phyloP scores from a whole-genome alignment of 1,140 invertebrate genomes.

The Aphidius ervi region DNA sequence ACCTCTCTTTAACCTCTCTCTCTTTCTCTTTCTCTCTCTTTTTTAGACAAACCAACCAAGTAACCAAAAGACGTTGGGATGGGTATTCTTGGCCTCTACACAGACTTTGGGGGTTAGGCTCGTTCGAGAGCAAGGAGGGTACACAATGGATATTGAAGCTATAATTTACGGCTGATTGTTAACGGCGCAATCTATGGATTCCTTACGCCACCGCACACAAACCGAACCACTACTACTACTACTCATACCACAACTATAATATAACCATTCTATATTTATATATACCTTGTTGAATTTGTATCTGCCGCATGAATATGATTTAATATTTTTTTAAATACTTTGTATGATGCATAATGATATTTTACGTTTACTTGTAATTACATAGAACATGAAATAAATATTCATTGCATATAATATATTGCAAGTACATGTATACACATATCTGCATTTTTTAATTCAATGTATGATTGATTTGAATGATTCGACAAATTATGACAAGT shows the following conservation, averaged over 20 bases:
- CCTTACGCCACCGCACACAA: constrained; percentile 31
- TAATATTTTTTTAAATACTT: too few relatives aligned
- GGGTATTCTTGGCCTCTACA: constrained; percentile 48
- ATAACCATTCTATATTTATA: background rate
- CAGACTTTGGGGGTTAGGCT: constrained; percentile 49
- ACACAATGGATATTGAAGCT: constrained; percentile 57
- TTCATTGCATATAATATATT: too few relatives aligned
- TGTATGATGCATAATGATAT: too few relatives aligned
- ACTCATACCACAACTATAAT: background rate
- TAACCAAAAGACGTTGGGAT: constrained; percentile 29
- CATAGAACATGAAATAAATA: too few relatives aligned
- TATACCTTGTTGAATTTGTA: constrained; percentile 45
- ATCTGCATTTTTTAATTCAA: too few relatives aligned
- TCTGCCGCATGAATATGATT: constrained; percentile 26
- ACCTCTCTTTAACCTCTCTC: background rate
- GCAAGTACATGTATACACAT: too few relatives aligned
- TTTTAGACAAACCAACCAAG: constrained; percentile 4
- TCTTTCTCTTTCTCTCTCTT: background rate
- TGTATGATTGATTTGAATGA: constrained; percentile 3
- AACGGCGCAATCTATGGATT: constrained; percentile 53
- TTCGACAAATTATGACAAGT: constrained; percentile 18
- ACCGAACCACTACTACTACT: constrained; percentile 23
- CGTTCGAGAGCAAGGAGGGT: constrained; percentile 34
- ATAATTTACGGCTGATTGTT: constrained; percentile 57
- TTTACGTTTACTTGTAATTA: too few relatives aligned